Conservation (phyloP, 2,113 vertebrate genomes). For the Cynocephalus volans region DNA sequence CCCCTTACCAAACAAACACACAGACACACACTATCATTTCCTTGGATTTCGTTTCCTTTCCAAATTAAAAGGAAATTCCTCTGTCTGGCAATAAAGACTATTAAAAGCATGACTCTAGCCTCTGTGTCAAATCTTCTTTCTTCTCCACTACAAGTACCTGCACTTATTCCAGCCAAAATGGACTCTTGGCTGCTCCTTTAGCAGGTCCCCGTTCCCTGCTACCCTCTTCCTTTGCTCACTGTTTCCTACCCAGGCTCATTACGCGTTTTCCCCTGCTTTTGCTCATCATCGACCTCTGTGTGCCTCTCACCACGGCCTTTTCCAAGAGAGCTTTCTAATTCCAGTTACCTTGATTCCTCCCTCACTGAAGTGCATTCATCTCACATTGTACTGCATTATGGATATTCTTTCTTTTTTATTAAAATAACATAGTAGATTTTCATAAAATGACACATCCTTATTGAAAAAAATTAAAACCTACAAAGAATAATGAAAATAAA, state of each 20-base stretch:
- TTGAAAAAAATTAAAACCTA: conserved; percentile 9
- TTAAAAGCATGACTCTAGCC: not conserved
- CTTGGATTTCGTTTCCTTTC: not conserved
- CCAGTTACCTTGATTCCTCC: not conserved
- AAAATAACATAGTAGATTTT: conserved; percentile 18
- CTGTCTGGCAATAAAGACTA: not conserved
- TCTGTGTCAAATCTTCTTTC: not conserved
- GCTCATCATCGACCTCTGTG: not conserved
- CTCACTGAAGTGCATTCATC: not conserved
- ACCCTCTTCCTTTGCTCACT: not conserved
- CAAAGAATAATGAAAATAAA: not conserved
- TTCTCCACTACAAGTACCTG: not conserved
- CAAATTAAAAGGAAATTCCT: not conserved
- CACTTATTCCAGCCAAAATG: not conserved
- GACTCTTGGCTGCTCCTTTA: not conserved
- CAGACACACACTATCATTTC: not conserved
- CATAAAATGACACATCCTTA: not conserved
- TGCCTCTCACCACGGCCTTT: not conserved
- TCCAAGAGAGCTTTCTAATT: not conserved
- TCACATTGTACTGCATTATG: not conserved
- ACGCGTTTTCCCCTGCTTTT: rapidly evolving
- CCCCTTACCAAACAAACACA: not conserved
- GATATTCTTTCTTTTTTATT: not conserved
- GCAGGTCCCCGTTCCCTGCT: not conserved
- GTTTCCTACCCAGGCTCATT: not conserved